Base-by-base conservation (phyloP, 1,140 invertebrate genomes). In the Drosophila aff. region DNA sequence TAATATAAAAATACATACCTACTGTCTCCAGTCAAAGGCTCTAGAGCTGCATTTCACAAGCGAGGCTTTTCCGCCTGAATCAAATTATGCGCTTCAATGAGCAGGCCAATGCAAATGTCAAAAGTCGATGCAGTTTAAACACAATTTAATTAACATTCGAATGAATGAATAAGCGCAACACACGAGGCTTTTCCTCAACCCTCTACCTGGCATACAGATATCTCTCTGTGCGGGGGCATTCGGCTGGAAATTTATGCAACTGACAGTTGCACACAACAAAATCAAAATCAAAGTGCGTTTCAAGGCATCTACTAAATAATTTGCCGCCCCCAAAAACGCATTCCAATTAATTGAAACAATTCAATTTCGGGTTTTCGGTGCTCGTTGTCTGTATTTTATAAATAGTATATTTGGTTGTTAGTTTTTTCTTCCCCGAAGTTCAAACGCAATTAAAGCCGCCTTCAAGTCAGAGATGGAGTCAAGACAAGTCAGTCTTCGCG, bases 231-330 rank as follows among this genome's bases (percentile, higher is more conserved):
- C 67, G 62, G 23, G 63, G 57, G 71, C 82, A 90, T 73, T 81
- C 81, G 78, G 55, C 49, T 73, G 83, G 85, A 90, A 89, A 76
- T 79, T 43, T 67, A 79, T 89, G 84, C 81, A 85, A 91, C 85
- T 90, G 85, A 85, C 85, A 90, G 85, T 90, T 90, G 85, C 85
- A 90, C 52, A 58, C 77, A 84, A 84, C 81, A 80, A 89, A 84
- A 83, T 87, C 79, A 76, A 89, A 87, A 77, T 87, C 84, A n/a
- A n/a, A n/a, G n/a, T n/a, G n/a, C n/a, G n/a, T n/a, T n/a, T n/a
- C n/a, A 58, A 75, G 63, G 55, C 62, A 67, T 66, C 66, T 69
- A 66, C 53, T 67, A 73, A 89, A 86, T 86, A 83, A 80, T 82
- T 76, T 67, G 40, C 26, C 47, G 38, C 38, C 33, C 21, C 46